Percentiles rank a stretch among this genome's conserved stretches.
Evolutionary conservation across 2,797 vertebrate genomes (phyloP).

Genomic region (Microcaecilia unicolor): DNA sequence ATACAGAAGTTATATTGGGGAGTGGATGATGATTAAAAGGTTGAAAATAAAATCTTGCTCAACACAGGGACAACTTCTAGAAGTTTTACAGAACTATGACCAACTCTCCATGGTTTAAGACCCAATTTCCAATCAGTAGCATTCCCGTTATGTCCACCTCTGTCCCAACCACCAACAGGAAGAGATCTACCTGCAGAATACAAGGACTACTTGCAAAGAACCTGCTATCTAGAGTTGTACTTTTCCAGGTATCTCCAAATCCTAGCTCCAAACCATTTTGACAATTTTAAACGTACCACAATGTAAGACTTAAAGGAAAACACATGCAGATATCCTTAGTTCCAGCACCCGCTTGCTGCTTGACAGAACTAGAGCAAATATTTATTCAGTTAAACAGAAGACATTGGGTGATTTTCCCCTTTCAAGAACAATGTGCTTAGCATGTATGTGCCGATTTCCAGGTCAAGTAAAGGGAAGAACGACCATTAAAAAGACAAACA

Average conservation of each 20-base stretch:
- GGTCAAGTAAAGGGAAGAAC: too few species aligned
- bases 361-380: neutral
- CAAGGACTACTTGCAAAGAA: constrained; percentile 17
- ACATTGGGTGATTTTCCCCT: neutral
- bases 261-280: constrained; percentile 9
- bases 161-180: constrained; percentile 15
- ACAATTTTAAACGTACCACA: neutral
- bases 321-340: neutral
- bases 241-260: constrained; percentile 11
- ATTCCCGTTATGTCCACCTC: too few species aligned
- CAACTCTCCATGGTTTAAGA: too few species aligned
- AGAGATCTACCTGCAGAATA: neutral
- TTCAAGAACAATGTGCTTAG: neutral
- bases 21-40: too few species aligned
- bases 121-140: too few species aligned
- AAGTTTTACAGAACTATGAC: too few species aligned
- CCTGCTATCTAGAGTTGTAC: constrained; percentile 22
- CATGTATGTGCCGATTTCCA: too few species aligned
- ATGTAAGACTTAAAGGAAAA: neutral
- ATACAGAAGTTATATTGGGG: too few species aligned
- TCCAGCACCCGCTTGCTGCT: neutral
- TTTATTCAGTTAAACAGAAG: neutral
- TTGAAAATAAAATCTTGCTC: too few species aligned
- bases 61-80: too few species aligned
- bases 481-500: too few species aligned